Evolutionary conservation across 2,113 vertebrate genomes (phyloP), one percentile per base, ranked within the genome.

Genomic region (Mellivora capensis): DNA sequence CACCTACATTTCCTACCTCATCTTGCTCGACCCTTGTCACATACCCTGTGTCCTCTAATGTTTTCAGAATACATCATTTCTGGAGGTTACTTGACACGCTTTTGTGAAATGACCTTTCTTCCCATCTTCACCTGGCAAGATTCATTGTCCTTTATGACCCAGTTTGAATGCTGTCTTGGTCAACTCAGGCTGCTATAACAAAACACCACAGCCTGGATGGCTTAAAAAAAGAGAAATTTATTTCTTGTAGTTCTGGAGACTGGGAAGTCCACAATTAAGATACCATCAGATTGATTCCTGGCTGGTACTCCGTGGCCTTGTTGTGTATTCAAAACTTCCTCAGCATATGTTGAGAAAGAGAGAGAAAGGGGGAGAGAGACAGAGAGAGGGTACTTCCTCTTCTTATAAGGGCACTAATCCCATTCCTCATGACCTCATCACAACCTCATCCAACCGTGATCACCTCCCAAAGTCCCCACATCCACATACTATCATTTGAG

Each of bases 31-130:
- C 2, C 39, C 23, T 17, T 1, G 1, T 31, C 59, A 64, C 6
- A 2, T 10, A 6, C 5, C 8, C n/a, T 9, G 1, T 21, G 6
- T 2, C 52, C 47, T 31, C 11, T 18, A 21, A 4, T 47, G 20
- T 37, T 42, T 47, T 54, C 18, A 31, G 59, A 61, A 61, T 61
- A 61, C 59, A 10, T 34, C 4, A 13, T 44, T 34, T 59, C 54
- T 62, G 27, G 3, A 23, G 39, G 14, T 59, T 11, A 27, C 17
- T 74, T 31, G 6, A 37, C 31, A 25, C 21, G 14, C 3, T 64
- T 18, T 29, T 42, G 61, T 87, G 18, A 93, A 69, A 47, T 18
- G 54, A 31, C 31, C 31, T 91, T 89, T 14, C n/a, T 25, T 82
- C 9, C 34, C 11, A 20, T 17, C 4, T 25, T 81, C 29, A 59